These are phyloP conservation scores for Coreoperca whiteheadi DNA, from an alignment of 2,113 vertebrate species.

Conservation along the genomic window DNA sequence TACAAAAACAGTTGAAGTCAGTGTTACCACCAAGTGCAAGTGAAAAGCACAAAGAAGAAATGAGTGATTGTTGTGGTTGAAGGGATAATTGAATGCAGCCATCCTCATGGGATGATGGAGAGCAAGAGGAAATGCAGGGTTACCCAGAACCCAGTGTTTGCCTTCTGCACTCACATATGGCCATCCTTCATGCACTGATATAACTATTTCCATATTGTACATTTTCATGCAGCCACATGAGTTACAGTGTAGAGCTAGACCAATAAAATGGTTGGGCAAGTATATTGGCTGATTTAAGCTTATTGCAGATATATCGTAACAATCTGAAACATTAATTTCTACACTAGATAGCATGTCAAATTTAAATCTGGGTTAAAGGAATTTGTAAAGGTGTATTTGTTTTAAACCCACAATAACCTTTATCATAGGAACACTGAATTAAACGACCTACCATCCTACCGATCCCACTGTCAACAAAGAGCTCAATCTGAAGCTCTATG, in stretches of 20 bases:
- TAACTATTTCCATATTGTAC: slow-evolving; percentile 15
- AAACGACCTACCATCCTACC: not conserved
- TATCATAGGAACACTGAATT: too few species aligned
- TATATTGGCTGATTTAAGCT: not conserved
- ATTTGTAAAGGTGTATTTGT: not conserved
- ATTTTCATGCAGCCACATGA: not conserved
- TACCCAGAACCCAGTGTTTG: not conserved
- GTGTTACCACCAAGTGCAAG: slow-evolving; percentile 5
- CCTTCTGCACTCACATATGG: slow-evolving; percentile 60
- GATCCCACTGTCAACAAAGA: not conserved
- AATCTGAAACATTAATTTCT: not conserved
- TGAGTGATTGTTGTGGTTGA: slow-evolving; percentile 48
- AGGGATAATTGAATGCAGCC: slow-evolving; percentile 32
- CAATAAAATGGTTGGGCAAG: not conserved
- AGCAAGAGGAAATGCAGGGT: slow-evolving; percentile 48
- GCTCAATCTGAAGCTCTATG: not conserved
- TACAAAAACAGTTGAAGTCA: not conserved
- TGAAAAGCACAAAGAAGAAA: slow-evolving; percentile 8
- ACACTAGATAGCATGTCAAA: not conserved
- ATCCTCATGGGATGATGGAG: slow-evolving; percentile 26
- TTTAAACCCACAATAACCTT: not conserved
- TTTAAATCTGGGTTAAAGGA: not conserved
- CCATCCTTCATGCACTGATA: slow-evolving; percentile 1
- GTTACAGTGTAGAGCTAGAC: not conserved
- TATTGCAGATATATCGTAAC: not conserved